Evolutionary conservation across 1,140 invertebrate species (phyloP), one percentile per base, ranked within the genome.

Genomic region (Drosophila carrolli): DNA sequence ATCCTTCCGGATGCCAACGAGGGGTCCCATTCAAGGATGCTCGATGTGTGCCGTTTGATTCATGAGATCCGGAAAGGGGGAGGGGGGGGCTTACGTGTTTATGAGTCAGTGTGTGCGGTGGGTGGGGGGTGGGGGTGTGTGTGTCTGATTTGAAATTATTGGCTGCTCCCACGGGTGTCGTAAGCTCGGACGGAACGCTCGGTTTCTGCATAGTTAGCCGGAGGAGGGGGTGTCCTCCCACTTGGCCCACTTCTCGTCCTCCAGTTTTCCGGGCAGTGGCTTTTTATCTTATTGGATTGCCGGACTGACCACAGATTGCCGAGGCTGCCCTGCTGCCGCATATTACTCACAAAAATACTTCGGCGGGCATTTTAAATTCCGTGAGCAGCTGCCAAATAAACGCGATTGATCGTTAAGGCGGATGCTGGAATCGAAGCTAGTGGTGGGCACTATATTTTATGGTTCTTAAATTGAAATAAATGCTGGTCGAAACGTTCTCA

Each of bases 161-260:
- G 82, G 80, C 82, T 90, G 88, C 82, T 90, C 86, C 86, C 86
- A 90, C 71, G 86, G 86, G 86, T 90, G 86, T 90, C 86, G 82
- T 90, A 90, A 83, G 54, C 83, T 77, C 55, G 66, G 75, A 76
- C 75, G 71, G 32, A 75, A 67, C 70, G 66, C 65, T 59, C 47
- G 63, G 59, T 54, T 78, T 79, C 65, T 81, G 81, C 81, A 85
- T 88, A 88, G 75, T 88, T 79, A 50, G 75, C 14, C 40, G 41
- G 7, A 23, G 46, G 48, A 5, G 8, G 41, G 19, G 40, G 11
- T 44, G 14, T 19, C 35, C 40, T 40, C 4, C 16, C 38, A 1
- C 43, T 14, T 14, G 13, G 16, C 47, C 60, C 19, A 57, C 46
- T 51, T 44, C 41, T 10, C 14, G 32, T 37, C 13, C 43, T 68